Percentiles rank a stretch among this genome's conserved stretches.
Evolutionary conservation across 1,140 invertebrate genomes (phyloP).

Genomic region (Acyrthosiphon pisum): DNA sequence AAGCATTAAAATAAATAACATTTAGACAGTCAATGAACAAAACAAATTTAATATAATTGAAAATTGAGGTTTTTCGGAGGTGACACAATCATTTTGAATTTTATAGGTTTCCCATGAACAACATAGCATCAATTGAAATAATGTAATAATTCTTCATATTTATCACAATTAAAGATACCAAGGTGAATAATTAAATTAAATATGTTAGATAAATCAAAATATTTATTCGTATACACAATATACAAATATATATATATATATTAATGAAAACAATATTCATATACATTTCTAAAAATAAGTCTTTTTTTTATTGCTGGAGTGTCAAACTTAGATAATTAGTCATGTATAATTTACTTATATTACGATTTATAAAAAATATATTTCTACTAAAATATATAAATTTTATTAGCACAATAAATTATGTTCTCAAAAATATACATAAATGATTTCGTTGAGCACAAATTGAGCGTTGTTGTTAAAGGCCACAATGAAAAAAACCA

Average conservation of each 20-base stretch:
- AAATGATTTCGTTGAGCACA: constrained; percentile 16
- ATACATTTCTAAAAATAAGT: constrained; percentile 19
- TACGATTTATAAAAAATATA: not conserved
- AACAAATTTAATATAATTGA: not conserved
- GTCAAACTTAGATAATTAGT: not conserved
- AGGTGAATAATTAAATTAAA: too few relatives aligned
- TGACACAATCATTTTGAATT: not conserved
- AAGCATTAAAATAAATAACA: not conserved
- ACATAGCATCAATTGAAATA: too few relatives aligned
- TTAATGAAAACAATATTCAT: not conserved
- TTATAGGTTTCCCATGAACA: too few relatives aligned
- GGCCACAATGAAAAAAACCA: not conserved
- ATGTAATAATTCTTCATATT: not conserved
- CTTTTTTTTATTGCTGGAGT: constrained; percentile 25
- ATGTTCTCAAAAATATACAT: constrained; percentile 4
- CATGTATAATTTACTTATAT: not conserved
- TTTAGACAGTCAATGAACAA: not conserved
- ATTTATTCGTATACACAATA: not conserved
- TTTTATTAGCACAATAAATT: not conserved
- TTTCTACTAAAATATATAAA: not conserved
- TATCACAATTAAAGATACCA: not conserved
- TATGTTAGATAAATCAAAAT: not conserved
- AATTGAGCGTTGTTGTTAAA: constrained; percentile 19
- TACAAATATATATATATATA: not conserved
- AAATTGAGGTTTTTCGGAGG: not conserved